Conservation (phyloP, 2,888 invertebrate genomes). For the Megalurothrips usitatus region DNA sequence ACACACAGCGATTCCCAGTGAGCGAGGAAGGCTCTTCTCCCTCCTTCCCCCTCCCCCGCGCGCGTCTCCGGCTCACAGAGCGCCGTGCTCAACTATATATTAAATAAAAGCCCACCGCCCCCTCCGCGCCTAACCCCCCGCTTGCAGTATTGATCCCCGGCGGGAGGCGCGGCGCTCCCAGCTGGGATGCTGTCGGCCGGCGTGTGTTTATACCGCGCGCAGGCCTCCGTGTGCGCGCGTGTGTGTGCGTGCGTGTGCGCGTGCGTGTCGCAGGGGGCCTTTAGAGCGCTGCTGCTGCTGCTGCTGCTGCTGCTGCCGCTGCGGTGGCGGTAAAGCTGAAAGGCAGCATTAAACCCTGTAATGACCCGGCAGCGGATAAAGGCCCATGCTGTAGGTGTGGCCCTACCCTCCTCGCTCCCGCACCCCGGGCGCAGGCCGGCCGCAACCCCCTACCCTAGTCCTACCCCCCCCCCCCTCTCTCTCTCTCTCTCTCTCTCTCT, state of each 20-base stretch:
- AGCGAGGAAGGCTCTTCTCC: neutral
- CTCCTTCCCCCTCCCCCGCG: neutral
- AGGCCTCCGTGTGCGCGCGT: neutral
- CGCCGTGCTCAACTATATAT: neutral
- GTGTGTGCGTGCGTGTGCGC: neutral
- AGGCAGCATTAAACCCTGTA: conserved; percentile 1
- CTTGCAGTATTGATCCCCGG: neutral
- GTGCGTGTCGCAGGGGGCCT: neutral
- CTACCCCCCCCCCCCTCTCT: neutral
- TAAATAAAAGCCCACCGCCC: neutral
- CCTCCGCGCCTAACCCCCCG: neutral
- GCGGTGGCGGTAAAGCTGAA: too few relatives aligned
- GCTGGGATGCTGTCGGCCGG: neutral
- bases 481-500: neutral
- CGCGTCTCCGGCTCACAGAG: neutral
- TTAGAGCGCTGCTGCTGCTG: too few relatives aligned
- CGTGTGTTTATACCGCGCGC: neutral
- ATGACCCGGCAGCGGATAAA: conserved; percentile 1
- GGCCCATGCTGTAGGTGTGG: neutral
- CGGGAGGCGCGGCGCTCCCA: neutral
- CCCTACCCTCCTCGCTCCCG: neutral
- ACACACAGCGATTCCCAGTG: conserved; percentile 5
- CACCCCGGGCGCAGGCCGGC: neutral
- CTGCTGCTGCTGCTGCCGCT: too few relatives aligned
- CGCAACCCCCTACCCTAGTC: neutral